Evolutionary conservation across 2,888 invertebrate genomes (phyloP).

Genomic region (Drosophila crucigera): DNA sequence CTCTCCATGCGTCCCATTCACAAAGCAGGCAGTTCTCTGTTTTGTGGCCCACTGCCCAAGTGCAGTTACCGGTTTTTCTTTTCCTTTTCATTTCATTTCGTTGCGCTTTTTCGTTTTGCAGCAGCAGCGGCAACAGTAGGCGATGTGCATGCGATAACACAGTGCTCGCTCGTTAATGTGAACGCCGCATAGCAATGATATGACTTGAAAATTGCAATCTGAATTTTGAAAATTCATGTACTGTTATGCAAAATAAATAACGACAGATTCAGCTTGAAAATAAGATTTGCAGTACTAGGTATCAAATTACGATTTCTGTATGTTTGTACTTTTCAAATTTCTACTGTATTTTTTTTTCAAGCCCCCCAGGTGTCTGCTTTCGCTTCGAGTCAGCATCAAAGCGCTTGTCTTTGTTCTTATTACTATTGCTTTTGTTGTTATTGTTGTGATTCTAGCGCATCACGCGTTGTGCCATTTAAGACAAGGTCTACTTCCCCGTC

Average conservation of each 20-base stretch:
- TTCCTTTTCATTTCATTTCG: slow-evolving; percentile 31
- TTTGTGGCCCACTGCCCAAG: slow-evolving; percentile 43
- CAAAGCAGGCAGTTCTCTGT: background rate
- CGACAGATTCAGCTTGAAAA: background rate
- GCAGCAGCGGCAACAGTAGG: background rate
- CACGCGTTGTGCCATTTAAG: slow-evolving; percentile 62
- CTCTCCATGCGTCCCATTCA: background rate
- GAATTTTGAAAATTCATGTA: background rate
- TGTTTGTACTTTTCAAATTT: background rate
- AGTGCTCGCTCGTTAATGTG: background rate
- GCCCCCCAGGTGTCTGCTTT: slow-evolving; percentile 25
- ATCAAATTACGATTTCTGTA: background rate
- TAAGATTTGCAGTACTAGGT: background rate
- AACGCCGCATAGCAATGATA: too few species aligned
- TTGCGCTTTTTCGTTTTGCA: background rate
- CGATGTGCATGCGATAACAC: background rate
- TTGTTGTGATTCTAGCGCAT: slow-evolving; percentile 46
- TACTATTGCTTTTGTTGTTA: slow-evolving; percentile 2
- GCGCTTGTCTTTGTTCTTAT: slow-evolving; percentile 8
- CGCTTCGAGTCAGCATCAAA: slow-evolving; percentile 15
- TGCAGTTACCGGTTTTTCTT: slow-evolving; percentile 28
- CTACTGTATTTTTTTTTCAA: background rate
- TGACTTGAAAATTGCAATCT: background rate
- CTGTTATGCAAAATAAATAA: too few species aligned
- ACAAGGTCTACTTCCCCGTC: slow-evolving; percentile 59